Percentiles rank a stretch among this genome's conserved stretches.
Conservation (phyloP, 1,140 invertebrate species). For the Temnothorax longispinosus region DNA sequence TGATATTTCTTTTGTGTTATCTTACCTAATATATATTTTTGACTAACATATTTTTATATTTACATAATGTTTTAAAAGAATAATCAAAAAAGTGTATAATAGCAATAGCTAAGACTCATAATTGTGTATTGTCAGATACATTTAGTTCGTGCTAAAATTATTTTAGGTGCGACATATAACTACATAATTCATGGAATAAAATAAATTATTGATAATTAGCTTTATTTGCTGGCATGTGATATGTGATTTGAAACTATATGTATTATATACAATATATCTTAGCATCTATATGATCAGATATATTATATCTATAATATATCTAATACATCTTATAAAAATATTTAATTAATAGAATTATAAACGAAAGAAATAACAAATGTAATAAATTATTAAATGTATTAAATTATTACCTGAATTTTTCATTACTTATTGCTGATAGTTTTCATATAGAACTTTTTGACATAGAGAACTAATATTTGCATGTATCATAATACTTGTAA, state of each 20-base stretch:
- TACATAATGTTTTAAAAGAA: background rate
- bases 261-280: background rate
- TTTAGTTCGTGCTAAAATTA: background rate
- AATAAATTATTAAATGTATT: background rate
- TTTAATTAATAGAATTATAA: background rate
- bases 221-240: background rate
- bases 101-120: background rate
- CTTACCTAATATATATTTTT: background rate
- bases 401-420: background rate
- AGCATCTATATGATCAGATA: background rate
- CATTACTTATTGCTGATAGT: background rate
- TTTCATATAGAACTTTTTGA: background rate
- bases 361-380: background rate
- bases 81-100: conserved; percentile 1
- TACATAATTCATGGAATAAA: background rate
- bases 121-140: background rate
- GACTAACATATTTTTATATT: background rate
- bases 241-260: background rate
- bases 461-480: background rate
- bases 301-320: too few species aligned
- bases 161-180: background rate
- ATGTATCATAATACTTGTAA: background rate
- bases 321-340: background rate
- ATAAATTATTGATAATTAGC: background rate
- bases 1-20: background rate